phyloP scores from a whole-genome alignment of 2,113 vertebrate species.

The Progne subis region DNA sequence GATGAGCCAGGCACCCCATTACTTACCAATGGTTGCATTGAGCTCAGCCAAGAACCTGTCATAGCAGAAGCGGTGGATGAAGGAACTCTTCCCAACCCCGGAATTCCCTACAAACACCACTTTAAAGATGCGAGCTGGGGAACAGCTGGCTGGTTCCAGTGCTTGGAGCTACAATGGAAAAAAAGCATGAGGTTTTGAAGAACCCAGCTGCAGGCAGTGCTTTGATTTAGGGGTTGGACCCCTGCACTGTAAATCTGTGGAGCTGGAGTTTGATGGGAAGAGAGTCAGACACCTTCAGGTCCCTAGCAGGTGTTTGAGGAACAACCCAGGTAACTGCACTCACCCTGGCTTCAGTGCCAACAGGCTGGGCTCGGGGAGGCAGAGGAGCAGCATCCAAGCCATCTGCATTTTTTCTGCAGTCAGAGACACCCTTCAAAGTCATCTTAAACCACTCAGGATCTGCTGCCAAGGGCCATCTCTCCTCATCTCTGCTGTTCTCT shows the following conservation, averaged over 20 bases:
- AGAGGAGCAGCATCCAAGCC: background rate
- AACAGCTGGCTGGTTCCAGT: background rate
- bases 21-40: conserved; percentile 79
- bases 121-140: conserved; percentile 79
- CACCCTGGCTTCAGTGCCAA: conserved; percentile 36
- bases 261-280: background rate
- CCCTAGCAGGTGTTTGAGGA: background rate
- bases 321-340: background rate
- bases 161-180: conserved; percentile 1
- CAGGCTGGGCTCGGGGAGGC: conserved; percentile 29
- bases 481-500: background rate
- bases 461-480: background rate
- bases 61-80: conserved; percentile 83
- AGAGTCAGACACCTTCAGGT: background rate
- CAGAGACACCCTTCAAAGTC: background rate
- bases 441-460: background rate
- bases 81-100: conserved; percentile 84
- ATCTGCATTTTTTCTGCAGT: conserved; percentile 39
- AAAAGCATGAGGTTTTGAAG: background rate
- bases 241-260: background rate
- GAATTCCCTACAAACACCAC: conserved; percentile 86
- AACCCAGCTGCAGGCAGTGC: background rate
- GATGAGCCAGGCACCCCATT: background rate
- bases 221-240: background rate
- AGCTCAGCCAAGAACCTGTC: conserved; percentile 70